Evolutionary conservation across 2,797 vertebrate genomes (phyloP), one percentile per base, ranked within the genome.

Genomic region (Manis pentadactyla): DNA sequence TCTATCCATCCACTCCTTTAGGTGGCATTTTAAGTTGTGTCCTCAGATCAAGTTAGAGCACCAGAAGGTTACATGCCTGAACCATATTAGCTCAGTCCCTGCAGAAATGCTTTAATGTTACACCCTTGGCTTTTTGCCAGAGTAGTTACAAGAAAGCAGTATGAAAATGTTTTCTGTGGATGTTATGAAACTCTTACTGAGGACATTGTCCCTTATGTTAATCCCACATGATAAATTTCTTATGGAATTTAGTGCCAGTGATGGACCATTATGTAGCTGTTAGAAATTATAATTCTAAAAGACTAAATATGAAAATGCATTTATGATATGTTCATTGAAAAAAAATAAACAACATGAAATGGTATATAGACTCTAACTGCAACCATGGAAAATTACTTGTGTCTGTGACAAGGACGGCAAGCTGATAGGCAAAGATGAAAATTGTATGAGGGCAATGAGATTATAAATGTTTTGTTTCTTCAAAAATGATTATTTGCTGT

Each of bases 11-110:
- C 84, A 87, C 90, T 96, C 61, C 81, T 97, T 96, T 94, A 92
- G 27, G 77, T 94, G 95, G 93, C 97, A 97, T 96, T 97, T 97
- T 97, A 97, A 92, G 51, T 97, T 97, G 92, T 96, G 75, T 97
- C 90, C 83, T 95, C 93, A 94, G 78, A 96, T 94, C 94, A 93
- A 90, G 87, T 92, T 96, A 96, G 84, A 95, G 42, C 66, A 77
- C 75, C 95, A 96, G 87, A 96, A 96, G 87, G 66, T 96, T 97
- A 93, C 93, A 85, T 87, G 93, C 90, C 92, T 93, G 55, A 90
- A 75, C 66, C 87, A 82, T 95, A 81, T 94, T 92, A 96, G 84
- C 75, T 95, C 49, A 63, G 95, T 49, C 42, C 64, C 61, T 90
- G 71, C 61, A 96, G 79, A 96, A 96, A 77, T 49, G 84, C 79